phyloP scores from a whole-genome alignment of 1,140 invertebrate genomes.

The Semibalanus balanoides region DNA sequence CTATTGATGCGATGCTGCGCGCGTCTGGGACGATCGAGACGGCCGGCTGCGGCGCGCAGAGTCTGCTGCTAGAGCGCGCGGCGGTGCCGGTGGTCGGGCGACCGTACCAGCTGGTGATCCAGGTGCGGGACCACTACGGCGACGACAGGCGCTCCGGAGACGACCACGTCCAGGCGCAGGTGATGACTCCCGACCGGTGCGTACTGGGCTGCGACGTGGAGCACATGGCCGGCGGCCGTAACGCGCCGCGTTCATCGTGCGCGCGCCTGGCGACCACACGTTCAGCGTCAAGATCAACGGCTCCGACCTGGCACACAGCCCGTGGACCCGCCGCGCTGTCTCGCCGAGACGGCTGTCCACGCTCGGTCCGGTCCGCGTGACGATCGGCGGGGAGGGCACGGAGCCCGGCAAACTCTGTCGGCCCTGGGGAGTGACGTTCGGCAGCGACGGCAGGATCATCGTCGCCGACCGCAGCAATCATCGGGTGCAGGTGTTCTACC shows the following conservation, averaged over 20 bases:
- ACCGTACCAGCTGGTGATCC: too few relatives aligned
- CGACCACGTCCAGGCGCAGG: background rate
- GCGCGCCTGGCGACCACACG: slow-evolving; percentile 10
- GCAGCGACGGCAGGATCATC: slow-evolving; percentile 61
- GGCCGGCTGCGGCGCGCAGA: too few relatives aligned
- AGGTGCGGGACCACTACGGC: too few relatives aligned
- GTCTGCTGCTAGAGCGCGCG: too few relatives aligned
- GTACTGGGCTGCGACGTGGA: background rate
- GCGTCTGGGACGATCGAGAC: too few relatives aligned
- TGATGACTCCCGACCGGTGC: background rate
- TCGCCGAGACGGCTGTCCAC: slow-evolving; percentile 12
- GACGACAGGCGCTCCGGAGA: background rate
- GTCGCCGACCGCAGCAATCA: slow-evolving; percentile 87
- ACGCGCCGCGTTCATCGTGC: slow-evolving; percentile 16
- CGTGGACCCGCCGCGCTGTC: slow-evolving; percentile 9
- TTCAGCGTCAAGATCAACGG: slow-evolving; percentile 3
- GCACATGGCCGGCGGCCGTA: slow-evolving; percentile 14
- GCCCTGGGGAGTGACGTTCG: slow-evolving; percentile 82
- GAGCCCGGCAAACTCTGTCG: slow-evolving; percentile 60
- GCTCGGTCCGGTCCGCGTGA: slow-evolving; percentile 37
- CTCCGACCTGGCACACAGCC: background rate
- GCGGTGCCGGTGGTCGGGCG: too few relatives aligned
- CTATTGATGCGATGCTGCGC: too few relatives aligned
- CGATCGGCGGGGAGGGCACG: slow-evolving; percentile 58
- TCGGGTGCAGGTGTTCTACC: slow-evolving; percentile 52